Evolutionary conservation across 1,140 invertebrate species (phyloP).

Genomic region (Polypedilum pembai): DNA sequence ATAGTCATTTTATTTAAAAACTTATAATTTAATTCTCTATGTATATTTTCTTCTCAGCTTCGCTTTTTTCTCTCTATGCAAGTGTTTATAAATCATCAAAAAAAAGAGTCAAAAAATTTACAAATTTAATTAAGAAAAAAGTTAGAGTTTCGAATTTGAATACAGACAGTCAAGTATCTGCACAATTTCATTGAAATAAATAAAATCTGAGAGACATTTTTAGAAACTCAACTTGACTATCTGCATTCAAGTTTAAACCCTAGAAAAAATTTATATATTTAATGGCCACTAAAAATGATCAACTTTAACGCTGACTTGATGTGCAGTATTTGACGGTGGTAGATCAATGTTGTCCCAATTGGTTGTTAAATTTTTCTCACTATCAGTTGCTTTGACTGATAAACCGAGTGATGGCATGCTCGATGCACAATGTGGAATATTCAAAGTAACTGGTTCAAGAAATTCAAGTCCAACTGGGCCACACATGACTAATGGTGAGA

Average conservation of each 20-base stretch:
- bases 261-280: background rate
- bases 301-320: slow-evolving; percentile 79
- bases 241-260: too few relatives aligned
- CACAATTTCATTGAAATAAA: too few relatives aligned
- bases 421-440: slow-evolving; percentile 66
- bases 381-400: slow-evolving; percentile 73
- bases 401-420: slow-evolving; percentile 60
- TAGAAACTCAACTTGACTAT: too few relatives aligned
- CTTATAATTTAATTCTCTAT: too few relatives aligned
- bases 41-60: too few relatives aligned
- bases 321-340: slow-evolving; percentile 67
- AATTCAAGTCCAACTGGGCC: slow-evolving; percentile 88
- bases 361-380: slow-evolving; percentile 57
- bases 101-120: background rate
- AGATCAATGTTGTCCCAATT: slow-evolving; percentile 69
- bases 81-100: too few relatives aligned
- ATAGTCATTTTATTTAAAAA: too few relatives aligned
- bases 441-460: slow-evolving; percentile 74
- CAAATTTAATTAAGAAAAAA: too few relatives aligned
- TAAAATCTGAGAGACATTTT: too few relatives aligned
- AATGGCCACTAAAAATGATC: slow-evolving; percentile 65
- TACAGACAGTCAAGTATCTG: too few relatives aligned
- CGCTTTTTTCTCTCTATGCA: too few relatives aligned
- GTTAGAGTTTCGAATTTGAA: too few relatives aligned
- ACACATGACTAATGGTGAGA: slow-evolving; percentile 90